Conservation (phyloP, 2,797 vertebrate species). For the Mormyrus proboscirostris region DNA sequence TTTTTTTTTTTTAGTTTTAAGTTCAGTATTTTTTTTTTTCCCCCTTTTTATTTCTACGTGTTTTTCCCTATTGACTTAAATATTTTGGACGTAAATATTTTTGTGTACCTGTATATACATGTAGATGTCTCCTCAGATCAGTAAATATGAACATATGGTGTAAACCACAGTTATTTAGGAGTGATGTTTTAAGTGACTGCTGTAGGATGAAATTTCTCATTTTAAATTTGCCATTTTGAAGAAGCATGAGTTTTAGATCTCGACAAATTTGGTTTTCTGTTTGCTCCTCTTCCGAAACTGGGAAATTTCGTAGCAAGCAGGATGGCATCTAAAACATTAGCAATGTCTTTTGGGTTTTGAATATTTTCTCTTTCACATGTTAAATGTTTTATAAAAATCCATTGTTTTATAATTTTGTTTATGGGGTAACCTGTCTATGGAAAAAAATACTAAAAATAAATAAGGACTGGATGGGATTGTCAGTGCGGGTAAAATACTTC, state of each 20-base stretch:
- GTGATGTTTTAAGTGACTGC: background rate
- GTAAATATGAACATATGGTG: background rate
- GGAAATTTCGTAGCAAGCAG: background rate
- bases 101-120: background rate
- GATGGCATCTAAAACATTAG: background rate
- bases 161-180: background rate
- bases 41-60: conserved; percentile 46
- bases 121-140: background rate
- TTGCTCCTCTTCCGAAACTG: background rate
- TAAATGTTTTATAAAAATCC: conserved; percentile 43
- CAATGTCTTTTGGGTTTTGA: background rate
- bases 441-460: conserved; percentile 41
- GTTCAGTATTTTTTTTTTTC: conserved; percentile 23
- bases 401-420: conserved; percentile 46
- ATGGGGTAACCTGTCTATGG: conserved; percentile 39
- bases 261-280: background rate
- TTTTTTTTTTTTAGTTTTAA: conserved; percentile 18
- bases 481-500: background rate
- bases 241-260: background rate
- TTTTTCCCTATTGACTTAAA: conserved; percentile 23
- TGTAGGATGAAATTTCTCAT: background rate
- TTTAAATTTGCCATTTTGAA: background rate
- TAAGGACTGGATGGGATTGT: background rate
- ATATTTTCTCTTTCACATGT: background rate
- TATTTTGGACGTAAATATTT: background rate